Evolutionary conservation across 2,113 vertebrate species (phyloP), one percentile per base, ranked within the genome.

Genomic region (Dissostichus mawsoni): DNA sequence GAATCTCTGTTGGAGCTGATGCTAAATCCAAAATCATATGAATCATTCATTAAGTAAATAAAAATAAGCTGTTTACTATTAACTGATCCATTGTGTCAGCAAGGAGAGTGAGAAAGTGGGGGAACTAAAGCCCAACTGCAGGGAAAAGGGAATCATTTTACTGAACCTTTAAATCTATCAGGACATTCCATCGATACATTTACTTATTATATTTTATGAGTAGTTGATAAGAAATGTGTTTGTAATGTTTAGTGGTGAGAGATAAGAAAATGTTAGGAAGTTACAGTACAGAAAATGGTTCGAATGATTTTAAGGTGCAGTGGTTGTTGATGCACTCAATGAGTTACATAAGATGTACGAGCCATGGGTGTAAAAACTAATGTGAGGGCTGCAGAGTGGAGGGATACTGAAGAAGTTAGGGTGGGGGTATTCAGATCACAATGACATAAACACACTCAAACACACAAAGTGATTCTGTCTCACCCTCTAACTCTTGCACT

Each of bases 341-440:
- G 90, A 66, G 69, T 23, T 74, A 81, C 68, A 78, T 12, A 80
- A 36, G 82, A 65, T 80, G 70, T 71, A 55, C 58, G 61, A 74
- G 85, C 33, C 66, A 89, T 83, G 87, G 59, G 74, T 78, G 59
- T 81, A 85, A 76, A 8, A 81, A 69, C 59, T 87, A 81, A 33
- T 59, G 70, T 78, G 69, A 78, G 81, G 65, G 69, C 64, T 70
- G 71, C 16, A 11, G 50, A 56, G 84, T 80, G 86, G 76, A 83
- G 41, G 78, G 69, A 76, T 44, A 80, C 61, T 74, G 77, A 73
- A 74, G 69, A 53, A 75, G 75, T 23, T 59, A 36, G 18, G n/a
- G 69, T 59, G 55, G 69, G 50, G 58, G 33, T 33, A 56, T 23
- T 80, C 53, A 52, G 36, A 68, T 79, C 82, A 88, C 77, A 85